These are phyloP conservation scores for Pollimyrus isidori DNA, from an alignment of 2,113 vertebrate genomes.

Conservation along the genomic window DNA sequence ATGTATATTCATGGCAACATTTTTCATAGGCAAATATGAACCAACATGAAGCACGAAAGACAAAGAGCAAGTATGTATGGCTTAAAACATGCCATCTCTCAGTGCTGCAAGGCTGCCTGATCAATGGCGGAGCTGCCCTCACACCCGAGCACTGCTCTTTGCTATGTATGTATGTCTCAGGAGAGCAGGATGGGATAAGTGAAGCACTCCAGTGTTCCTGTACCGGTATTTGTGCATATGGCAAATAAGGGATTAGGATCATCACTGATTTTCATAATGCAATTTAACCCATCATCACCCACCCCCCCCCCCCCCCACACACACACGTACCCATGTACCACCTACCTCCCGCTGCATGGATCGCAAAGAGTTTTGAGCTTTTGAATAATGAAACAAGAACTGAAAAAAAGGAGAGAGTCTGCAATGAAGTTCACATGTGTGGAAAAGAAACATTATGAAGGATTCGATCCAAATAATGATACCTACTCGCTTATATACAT, in stretches of 20 bases:
- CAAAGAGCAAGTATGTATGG: background rate
- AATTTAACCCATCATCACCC: background rate
- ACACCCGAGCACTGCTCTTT: background rate
- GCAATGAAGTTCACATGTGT: background rate
- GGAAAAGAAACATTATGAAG: background rate
- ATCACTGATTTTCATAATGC: background rate
- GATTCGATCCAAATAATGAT: too few relatives aligned
- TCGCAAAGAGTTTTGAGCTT: constrained; percentile 55
- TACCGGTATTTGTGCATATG: background rate
- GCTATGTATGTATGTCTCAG: background rate
- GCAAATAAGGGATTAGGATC: background rate
- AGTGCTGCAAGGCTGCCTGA: background rate
- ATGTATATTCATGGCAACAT: background rate
- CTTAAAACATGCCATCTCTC: background rate
- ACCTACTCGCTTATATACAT: constrained; percentile 41
- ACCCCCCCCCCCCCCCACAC: background rate
- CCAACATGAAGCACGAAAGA: background rate
- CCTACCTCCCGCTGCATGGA: constrained; percentile 49
- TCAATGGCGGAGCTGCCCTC: background rate
- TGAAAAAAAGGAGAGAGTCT: constrained; percentile 21
- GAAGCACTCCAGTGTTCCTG: background rate
- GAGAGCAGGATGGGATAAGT: background rate
- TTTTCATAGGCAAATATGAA: background rate
- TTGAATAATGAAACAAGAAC: constrained; percentile 68
- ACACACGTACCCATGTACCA: background rate